phyloP scores from a whole-genome alignment of 2,113 vertebrate species.

The Ameiurus melas region DNA sequence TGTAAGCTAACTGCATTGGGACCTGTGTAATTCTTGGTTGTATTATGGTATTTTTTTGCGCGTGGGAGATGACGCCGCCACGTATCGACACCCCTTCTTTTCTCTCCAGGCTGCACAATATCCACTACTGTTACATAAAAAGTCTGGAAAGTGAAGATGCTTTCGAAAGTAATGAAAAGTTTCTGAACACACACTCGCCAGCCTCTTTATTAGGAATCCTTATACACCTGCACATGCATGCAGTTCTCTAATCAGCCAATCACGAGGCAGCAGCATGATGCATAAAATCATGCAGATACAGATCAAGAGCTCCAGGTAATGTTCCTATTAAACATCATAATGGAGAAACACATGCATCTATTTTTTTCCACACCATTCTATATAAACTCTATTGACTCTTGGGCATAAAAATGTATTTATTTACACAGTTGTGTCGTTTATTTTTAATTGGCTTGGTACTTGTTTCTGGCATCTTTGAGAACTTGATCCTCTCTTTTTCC shows the following conservation, averaged over 20 bases:
- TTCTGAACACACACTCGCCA: not conserved
- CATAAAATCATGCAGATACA: not conserved
- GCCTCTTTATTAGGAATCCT: not conserved
- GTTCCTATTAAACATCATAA: not conserved
- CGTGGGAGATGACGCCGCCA: slow-evolving; percentile 29
- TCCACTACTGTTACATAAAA: not conserved
- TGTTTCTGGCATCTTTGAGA: not conserved
- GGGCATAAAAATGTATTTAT: not conserved
- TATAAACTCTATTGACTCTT: not conserved
- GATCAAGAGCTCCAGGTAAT: not conserved
- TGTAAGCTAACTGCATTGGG: slow-evolving; percentile 37
- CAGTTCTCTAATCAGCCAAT: not conserved
- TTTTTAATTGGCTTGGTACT: not conserved
- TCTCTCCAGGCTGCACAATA: slow-evolving; percentile 1
- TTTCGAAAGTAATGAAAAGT: not conserved
- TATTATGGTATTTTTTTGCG: slow-evolving; percentile 14
- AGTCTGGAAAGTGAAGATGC: not conserved
- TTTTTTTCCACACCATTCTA: not conserved
- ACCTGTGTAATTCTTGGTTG: slow-evolving; percentile 19
- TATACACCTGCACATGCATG: not conserved
- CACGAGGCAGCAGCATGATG: not conserved
- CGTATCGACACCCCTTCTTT: slow-evolving; percentile 5
- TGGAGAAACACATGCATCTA: not conserved
- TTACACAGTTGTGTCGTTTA: not conserved
- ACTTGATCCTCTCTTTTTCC: not conserved